Evolutionary conservation across 1,140 invertebrate species (phyloP).

Genomic region (Tetramorium alpestre): DNA sequence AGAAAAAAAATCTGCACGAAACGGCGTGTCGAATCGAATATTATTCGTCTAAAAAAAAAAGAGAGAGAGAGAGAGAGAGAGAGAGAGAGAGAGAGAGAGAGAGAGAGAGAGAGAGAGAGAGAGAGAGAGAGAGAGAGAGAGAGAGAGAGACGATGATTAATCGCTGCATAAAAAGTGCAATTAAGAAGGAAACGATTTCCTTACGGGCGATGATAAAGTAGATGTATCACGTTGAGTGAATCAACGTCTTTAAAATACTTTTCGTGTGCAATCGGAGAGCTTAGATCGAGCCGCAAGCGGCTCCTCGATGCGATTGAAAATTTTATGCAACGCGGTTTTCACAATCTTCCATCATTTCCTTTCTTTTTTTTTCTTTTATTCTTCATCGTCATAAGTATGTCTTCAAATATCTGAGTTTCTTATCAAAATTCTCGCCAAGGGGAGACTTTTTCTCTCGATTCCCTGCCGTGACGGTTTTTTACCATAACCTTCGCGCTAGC

Average conservation of each 20-base stretch:
- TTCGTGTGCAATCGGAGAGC: neutral
- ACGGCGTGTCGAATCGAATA: neutral
- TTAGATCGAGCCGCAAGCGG: neutral
- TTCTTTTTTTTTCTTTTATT: neutral
- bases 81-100: too few relatives aligned
- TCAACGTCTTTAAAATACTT: neutral
- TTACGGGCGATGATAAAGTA: neutral
- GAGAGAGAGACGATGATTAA: neutral
- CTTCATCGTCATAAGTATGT: too few relatives aligned
- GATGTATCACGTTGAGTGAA: neutral
- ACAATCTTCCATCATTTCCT: neutral
- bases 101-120: too few relatives aligned
- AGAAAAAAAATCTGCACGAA: constrained; percentile 2
- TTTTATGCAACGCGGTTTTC: constrained; percentile 41
- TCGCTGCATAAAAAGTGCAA: neutral
- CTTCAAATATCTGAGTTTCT: neutral
- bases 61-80: too few relatives aligned
- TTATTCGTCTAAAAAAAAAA: neutral
- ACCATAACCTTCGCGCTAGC: constrained; percentile 1
- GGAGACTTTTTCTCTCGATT: neutral
- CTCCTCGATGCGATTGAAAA: constrained; percentile 8
- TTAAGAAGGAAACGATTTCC: neutral
- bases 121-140: too few relatives aligned
- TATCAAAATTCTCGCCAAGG: neutral
- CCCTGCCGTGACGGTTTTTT: constrained; percentile 9